Conservation (phyloP, 2,113 vertebrate species). For the Falco punctatus region DNA sequence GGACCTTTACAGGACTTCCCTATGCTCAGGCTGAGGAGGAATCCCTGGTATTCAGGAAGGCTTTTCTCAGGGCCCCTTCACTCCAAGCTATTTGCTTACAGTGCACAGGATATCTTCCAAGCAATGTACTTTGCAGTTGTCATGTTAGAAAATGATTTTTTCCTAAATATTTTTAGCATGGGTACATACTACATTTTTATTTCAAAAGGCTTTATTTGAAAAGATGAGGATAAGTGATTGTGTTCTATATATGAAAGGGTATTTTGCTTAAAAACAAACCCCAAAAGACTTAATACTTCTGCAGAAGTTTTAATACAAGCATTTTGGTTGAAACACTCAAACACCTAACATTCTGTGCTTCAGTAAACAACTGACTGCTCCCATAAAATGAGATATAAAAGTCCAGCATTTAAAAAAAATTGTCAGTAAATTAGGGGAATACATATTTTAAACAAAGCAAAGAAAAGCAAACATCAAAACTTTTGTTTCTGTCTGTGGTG, state of each 20-base stretch:
- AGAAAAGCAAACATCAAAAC: neutral
- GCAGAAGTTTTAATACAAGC: neutral
- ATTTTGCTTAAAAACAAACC: neutral
- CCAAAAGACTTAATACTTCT: rapidly evolving
- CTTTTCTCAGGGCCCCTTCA: neutral
- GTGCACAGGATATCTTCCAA: neutral
- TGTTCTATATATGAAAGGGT: neutral
- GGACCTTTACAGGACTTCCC: neutral
- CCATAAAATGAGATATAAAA: neutral
- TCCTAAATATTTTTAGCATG: neutral
- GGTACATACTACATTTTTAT: neutral
- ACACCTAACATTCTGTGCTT: neutral
- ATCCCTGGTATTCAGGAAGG: neutral
- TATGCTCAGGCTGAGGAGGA: neutral
- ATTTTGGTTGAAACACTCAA: neutral
- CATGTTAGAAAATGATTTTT: neutral
- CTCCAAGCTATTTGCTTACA: neutral
- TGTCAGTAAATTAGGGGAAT: neutral
- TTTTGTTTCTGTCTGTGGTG: neutral
- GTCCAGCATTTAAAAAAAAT: neutral
- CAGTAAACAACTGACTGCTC: neutral
- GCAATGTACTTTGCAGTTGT: neutral
- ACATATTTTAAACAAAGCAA: neutral
- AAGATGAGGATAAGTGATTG: neutral
- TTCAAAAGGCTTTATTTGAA: neutral